These are phyloP conservation scores for Numenius phaeopus DNA, from an alignment of 2,797 vertebrate species.

Conservation along the genomic window DNA sequence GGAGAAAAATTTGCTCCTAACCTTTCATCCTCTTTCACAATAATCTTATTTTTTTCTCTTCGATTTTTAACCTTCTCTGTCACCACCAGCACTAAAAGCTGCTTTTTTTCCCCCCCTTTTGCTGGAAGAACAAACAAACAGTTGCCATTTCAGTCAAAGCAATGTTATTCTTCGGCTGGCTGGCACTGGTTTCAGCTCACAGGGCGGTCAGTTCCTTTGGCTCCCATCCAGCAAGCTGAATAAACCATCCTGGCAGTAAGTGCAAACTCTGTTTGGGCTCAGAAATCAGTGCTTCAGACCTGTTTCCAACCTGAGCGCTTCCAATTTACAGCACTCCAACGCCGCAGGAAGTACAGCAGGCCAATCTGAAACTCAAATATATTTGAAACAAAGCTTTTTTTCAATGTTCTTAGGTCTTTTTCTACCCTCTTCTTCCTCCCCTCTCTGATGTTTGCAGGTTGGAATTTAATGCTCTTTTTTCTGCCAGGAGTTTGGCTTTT, in stretches of 20 bases:
- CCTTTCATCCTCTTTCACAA: constrained; percentile 26
- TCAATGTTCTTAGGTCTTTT: neutral
- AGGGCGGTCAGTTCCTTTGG: constrained; percentile 55
- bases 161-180: constrained; percentile 60
- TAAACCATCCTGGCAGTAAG: constrained; percentile 30
- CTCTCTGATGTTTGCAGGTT: neutral
- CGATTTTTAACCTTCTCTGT: constrained; percentile 48
- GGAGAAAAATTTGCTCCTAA: constrained; percentile 14
- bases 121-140: constrained; percentile 69
- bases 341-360: neutral
- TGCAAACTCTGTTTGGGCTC: constrained; percentile 18
- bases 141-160: constrained; percentile 66
- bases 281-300: constrained; percentile 4
- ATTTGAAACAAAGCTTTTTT: constrained; percentile 33
- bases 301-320: constrained; percentile 16
- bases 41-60: neutral
- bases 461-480: constrained; percentile 6
- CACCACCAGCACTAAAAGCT: constrained; percentile 53
- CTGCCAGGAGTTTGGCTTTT: constrained; percentile 3
- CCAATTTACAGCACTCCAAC: constrained; percentile 43
- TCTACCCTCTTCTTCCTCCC: constrained; percentile 2
- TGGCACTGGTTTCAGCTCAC: constrained; percentile 57
- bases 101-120: neutral
- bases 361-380: constrained; percentile 24
- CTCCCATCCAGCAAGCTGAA: constrained; percentile 49